Base-by-base conservation (phyloP, 2,888 invertebrate species). In the Megaustenia siamemsis region DNA sequence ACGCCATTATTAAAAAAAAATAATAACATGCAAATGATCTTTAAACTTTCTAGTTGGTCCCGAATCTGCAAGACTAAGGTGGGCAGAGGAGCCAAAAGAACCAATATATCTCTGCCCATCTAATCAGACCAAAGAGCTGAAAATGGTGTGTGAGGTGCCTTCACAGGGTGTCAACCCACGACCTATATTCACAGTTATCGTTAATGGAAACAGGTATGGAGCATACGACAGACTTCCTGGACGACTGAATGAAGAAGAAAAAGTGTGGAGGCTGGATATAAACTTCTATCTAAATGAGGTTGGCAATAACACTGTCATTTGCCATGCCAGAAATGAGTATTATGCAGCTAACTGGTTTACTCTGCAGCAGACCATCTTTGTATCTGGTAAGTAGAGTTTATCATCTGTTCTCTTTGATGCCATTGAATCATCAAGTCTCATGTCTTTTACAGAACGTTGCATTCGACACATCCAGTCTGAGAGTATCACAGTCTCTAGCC, bases 171-270 rank as follows among this genome's bases (percentile, higher is more conserved):
- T 77, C 40, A 60, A 38, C 60, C 77, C 77, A 10, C 3, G 2
- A 21, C 77, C 77, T 1, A 28, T 60, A 21, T 77, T 15, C 24
- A 77, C 56, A 4, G 40, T n/a, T 2, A 18, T 32, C 15, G 21
- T 45, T 32, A 12, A 40, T 38, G 60, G 77, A 6, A 18, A 12
- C 0, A 35, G 56, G 10, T 56, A 60, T 18, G 60, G 60, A 0
- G 77, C 60, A 21, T 60, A 77, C 77, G 77, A 77, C 60, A 60
- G 40, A 40, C 32, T 45, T 32, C 15, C 38, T 10, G 77, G 77
- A 2, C 28, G 40, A 40, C 5, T 56, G 24, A 21, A 32, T 18
- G n/a, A 60, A 12, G 38, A 56, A 8, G 40, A 5, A 24, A 21
- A 60, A 2, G n/a, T 40, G 0, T 77, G 77, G 77, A 56, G 56